Conservation (phyloP, 2,797 vertebrate species). For the Acomys russatus region DNA sequence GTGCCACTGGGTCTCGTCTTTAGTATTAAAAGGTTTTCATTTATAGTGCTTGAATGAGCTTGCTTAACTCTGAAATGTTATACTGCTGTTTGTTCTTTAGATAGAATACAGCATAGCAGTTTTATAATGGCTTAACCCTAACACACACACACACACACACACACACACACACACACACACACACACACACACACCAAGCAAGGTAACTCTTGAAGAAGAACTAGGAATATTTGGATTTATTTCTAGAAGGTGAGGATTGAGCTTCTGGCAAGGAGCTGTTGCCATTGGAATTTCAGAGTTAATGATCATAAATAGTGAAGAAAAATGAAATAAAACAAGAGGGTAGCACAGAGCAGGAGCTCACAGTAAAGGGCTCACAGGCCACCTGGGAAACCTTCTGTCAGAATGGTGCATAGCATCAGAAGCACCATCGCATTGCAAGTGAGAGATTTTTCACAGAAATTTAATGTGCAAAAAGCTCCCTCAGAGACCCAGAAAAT, state of each 20-base stretch:
- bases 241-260: background rate
- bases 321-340: background rate
- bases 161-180: background rate
- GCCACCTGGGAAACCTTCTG: background rate
- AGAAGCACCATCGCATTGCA: background rate
- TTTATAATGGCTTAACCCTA: background rate
- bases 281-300: background rate
- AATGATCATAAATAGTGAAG: background rate
- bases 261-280: background rate
- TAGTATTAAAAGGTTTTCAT: background rate
- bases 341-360: background rate
- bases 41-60: background rate
- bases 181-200: background rate
- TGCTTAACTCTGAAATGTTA: background rate
- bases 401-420: accelerated
- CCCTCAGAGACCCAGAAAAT: background rate
- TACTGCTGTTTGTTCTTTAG: background rate
- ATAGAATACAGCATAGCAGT: background rate
- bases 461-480: conserved; percentile 32
- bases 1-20: background rate
- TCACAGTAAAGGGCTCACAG: background rate
- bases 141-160: background rate
- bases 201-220: background rate
- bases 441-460: conserved; percentile 62
- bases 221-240: background rate